Evolutionary conservation across 2,797 vertebrate species (phyloP).

Genomic region (Eremophila alpestris): DNA sequence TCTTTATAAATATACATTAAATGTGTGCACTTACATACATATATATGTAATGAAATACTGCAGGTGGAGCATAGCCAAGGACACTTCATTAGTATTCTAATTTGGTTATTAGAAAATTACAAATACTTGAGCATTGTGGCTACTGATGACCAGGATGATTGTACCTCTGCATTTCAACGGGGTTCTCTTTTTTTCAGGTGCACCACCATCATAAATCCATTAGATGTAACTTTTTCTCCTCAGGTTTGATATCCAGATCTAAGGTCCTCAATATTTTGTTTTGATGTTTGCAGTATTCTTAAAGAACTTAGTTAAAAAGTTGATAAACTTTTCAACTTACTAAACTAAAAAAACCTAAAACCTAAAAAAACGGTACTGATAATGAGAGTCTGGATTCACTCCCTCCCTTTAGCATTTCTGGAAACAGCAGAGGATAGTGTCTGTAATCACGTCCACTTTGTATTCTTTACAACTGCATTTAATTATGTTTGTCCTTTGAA

Average conservation of each 20-base stretch:
- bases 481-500: constrained; percentile 73
- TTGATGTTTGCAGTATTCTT: not conserved
- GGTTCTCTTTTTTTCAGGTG: not conserved
- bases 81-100: constrained; percentile 66
- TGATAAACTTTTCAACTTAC: not conserved
- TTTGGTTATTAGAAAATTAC: constrained; percentile 71
- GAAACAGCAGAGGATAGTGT: constrained; percentile 21
- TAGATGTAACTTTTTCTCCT: constrained; percentile 10
- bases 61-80: constrained; percentile 59
- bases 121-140: constrained; percentile 6
- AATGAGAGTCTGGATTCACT: constrained; percentile 12
- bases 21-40: constrained; percentile 64
- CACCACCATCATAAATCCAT: not conserved
- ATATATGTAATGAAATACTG: constrained; percentile 70
- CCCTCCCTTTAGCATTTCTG: not conserved
- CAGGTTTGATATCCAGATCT: not conserved
- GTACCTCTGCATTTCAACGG: not conserved
- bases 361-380: not conserved
- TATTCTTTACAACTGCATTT: constrained; percentile 69
- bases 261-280: not conserved
- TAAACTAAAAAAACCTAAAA: not conserved
- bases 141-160: constrained; percentile 4
- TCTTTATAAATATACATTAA: constrained; percentile 76
- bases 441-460: constrained; percentile 54
- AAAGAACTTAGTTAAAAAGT: not conserved